Conservation (phyloP, 2,797 vertebrate species). For the Clangula hyemalis region DNA sequence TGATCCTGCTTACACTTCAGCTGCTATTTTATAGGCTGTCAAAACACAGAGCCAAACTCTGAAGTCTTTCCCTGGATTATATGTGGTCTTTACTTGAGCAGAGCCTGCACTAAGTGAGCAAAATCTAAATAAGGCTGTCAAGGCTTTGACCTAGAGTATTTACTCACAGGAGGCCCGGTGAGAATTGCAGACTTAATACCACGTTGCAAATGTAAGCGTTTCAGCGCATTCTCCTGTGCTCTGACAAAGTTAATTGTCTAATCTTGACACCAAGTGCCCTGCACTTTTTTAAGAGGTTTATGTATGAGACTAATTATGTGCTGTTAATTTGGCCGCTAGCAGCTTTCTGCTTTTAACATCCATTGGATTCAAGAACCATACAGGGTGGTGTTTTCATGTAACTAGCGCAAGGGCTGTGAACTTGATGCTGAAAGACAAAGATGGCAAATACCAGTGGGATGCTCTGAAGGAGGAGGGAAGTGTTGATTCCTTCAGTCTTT, state of each 20-base stretch:
- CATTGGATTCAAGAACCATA: constrained; percentile 61
- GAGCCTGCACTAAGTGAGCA: constrained; percentile 35
- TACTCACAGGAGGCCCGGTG: background rate
- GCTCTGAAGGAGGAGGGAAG: background rate
- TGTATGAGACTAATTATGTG: constrained; percentile 78
- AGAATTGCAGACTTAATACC: constrained; percentile 57
- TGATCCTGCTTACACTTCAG: constrained; percentile 3
- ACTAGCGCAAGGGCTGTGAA: constrained; percentile 4
- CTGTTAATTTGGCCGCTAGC: constrained; percentile 78
- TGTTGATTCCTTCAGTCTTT: background rate
- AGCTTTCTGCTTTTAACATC: constrained; percentile 72
- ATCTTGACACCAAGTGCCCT: constrained; percentile 66
- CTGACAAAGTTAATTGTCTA: constrained; percentile 76
- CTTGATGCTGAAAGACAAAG: constrained; percentile 32
- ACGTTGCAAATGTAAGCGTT: constrained; percentile 45
- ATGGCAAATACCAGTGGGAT: background rate
- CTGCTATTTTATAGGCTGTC: background rate
- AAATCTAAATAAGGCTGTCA: constrained; percentile 68
- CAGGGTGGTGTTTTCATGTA: constrained; percentile 69
- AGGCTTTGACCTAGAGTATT: constrained; percentile 64
- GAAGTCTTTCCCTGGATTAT: constrained; percentile 25
- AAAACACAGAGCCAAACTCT: constrained; percentile 30
- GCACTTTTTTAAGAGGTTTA: constrained; percentile 76
- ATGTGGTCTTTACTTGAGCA: constrained; percentile 43
- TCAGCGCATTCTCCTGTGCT: constrained; percentile 8